Evolutionary conservation across 2,797 vertebrate genomes (phyloP).

Genomic region (Crossoptilon crossoptilon): DNA sequence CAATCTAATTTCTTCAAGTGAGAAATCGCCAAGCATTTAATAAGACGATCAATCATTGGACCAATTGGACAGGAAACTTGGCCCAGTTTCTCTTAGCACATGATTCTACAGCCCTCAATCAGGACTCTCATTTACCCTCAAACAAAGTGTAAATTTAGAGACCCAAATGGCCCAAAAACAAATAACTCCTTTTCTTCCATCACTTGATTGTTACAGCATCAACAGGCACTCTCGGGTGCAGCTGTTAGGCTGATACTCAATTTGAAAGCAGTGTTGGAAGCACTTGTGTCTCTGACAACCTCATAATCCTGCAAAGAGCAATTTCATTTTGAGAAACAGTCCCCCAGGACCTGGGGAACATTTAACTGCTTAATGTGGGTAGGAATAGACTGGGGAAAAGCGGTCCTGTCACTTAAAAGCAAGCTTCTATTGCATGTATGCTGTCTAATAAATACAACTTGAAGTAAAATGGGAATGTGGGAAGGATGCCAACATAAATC

Average conservation of each 20-base stretch:
- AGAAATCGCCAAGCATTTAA: conserved; percentile 4
- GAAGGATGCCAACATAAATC: conserved; percentile 34
- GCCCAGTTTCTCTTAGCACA: not conserved
- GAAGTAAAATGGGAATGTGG: conserved; percentile 37
- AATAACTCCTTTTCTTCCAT: not conserved
- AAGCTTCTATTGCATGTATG: not conserved
- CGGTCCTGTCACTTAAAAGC: not conserved
- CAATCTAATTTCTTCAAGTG: not conserved
- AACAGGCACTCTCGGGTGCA: not conserved
- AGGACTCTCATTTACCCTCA: not conserved
- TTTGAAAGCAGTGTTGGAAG: not conserved
- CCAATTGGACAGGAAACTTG: not conserved
- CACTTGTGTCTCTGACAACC: rapidly evolving
- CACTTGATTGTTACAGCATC: not conserved
- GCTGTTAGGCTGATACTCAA: rapidly evolving
- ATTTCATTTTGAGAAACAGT: not conserved
- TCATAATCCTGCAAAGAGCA: not conserved
- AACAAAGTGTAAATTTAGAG: not conserved
- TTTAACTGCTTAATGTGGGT: not conserved
- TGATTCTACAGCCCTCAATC: not conserved
- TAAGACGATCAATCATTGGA: not conserved
- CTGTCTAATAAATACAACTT: conserved; percentile 36
- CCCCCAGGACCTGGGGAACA: not conserved
- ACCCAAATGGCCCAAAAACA: not conserved
- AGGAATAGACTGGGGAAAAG: not conserved